Evolutionary conservation across 2,797 vertebrate species (phyloP), one percentile per base, ranked within the genome.

Genomic region (Pampus argenteus): DNA sequence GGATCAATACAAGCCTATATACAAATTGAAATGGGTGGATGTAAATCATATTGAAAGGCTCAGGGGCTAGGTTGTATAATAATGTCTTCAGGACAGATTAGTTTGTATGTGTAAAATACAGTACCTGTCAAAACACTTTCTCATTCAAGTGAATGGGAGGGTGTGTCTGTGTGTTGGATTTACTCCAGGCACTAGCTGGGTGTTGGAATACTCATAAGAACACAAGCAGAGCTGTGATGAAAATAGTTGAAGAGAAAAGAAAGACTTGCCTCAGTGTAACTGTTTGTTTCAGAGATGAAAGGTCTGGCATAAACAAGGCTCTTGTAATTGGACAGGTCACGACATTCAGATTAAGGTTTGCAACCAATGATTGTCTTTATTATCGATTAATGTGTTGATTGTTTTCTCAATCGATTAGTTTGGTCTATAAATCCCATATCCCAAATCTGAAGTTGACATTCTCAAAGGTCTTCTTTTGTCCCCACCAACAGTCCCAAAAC

Each of bases 51-150:
- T 10, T 29, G 9, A 56, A 28, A 17, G 15, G 13, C 34, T 6
- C 9, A 11, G 5, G 31, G 14, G 31, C n/a, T 50, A 8, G 22
- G 17, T 44, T 18, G 17, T 18, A 44, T 44, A 44, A 2, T 23
- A 71, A 52, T 59, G 36, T 59, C 57, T 47, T 6, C 10, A 54
- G 55, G 62, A 73, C 11, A 54, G 59, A 82, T 77, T 60, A 38
- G 34, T 62, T 51, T 66, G 51, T 44, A 68, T 73, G 55, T 83
- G 34, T 81, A 50, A 69, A 75, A n/a, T n/a, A n/a, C n/a, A n/a
- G n/a, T n/a, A n/a, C n/a, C n/a, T n/a, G n/a, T n/a, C n/a, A n/a
- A n/a, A n/a, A n/a, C n/a, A n/a, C n/a, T n/a, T n/a, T n/a, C n/a
- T n/a, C n/a, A n/a, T n/a, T n/a, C n/a, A n/a, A n/a, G n/a, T n/a